Evolutionary conservation across 2,113 vertebrate species (phyloP), one percentile per base, ranked within the genome.

Genomic region (Corythoichthys intestinalis): DNA sequence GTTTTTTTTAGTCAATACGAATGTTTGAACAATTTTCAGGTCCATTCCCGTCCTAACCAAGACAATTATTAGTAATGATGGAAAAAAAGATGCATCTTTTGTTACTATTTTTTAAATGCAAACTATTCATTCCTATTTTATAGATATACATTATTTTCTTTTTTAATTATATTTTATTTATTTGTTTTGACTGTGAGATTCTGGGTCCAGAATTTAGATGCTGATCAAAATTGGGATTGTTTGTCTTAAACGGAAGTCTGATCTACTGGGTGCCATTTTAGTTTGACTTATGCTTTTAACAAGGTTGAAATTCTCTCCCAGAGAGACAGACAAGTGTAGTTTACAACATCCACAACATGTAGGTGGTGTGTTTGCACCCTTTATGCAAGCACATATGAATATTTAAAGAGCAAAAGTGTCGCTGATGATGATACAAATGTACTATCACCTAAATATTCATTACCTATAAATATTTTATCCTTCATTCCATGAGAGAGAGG

Each of bases 391-490:
- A 74, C 38, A 58, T 63, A 85, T 92, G 80, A 89, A 90, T 90
- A 88, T 90, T 91, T 88, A 75, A 88, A 83, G 63, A 48, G 63
- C 69, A 82, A 74, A 83, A 85, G 76, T 78, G 80, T 82, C 85
- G 65, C 57, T 76, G 81, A 70, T 70, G 80, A 78, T 76, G 77
- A 84, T 79, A 84, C 74, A 80, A 85, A 84, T 82, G 74, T 75
- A 78, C 69, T 79, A 77, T 89, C 65, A 73, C 73, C 80, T 88
- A 82, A 89, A 89, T 90, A 90, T 89, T 88, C 86, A 90, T 86
- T 76, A 70, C 69, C 58, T 69, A 90, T 91, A 86, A 90, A 91
- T 91, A 91, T 86, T 92, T 91, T 73, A 92, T 62, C 8, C 9
- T 44, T 44, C 41, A 8, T 44, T 44, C 9, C 41, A 44, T 44